Percentiles rank a stretch among this genome's conserved stretches.
Conservation (phyloP, 1,140 invertebrate genomes). For the Eupristina koningsbergeri region DNA sequence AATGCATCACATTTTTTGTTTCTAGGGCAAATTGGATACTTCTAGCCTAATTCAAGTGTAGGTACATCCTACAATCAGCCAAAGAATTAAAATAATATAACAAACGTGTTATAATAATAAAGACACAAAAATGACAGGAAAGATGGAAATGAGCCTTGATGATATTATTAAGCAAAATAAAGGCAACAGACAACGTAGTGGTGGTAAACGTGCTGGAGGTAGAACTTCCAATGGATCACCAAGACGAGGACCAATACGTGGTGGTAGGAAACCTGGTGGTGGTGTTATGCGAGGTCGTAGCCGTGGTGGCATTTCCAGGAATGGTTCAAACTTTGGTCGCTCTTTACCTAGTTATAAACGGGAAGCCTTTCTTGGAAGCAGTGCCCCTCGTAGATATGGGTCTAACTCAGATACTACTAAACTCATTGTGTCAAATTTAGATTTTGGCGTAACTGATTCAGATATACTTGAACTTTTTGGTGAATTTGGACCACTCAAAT, state of each 20-base stretch:
- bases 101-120: neutral
- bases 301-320: conserved; percentile 78
- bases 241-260: conserved; percentile 58
- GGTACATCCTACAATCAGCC: conserved; percentile 16
- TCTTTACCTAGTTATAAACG: conserved; percentile 40
- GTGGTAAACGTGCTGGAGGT: conserved; percentile 63
- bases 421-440: conserved; percentile 94
- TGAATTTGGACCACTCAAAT: conserved; percentile 95
- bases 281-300: conserved; percentile 77
- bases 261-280: conserved; percentile 70
- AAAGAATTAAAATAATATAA: conserved; percentile 21
- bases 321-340: neutral
- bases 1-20: neutral
- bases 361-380: conserved; percentile 43
- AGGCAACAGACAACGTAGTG: conserved; percentile 72
- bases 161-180: conserved; percentile 93
- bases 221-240: conserved; percentile 58
- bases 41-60: conserved; percentile 8
- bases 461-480: conserved; percentile 98
- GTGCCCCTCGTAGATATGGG: conserved; percentile 15
- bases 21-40: conserved; percentile 17
- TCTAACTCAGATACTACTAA: conserved; percentile 82
- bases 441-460: conserved; percentile 96
- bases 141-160: conserved; percentile 96
- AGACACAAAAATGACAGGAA: conserved; percentile 73